These are phyloP conservation scores for Bombus confusus DNA, from an alignment of 1,140 invertebrate species.

Conservation along the genomic window DNA sequence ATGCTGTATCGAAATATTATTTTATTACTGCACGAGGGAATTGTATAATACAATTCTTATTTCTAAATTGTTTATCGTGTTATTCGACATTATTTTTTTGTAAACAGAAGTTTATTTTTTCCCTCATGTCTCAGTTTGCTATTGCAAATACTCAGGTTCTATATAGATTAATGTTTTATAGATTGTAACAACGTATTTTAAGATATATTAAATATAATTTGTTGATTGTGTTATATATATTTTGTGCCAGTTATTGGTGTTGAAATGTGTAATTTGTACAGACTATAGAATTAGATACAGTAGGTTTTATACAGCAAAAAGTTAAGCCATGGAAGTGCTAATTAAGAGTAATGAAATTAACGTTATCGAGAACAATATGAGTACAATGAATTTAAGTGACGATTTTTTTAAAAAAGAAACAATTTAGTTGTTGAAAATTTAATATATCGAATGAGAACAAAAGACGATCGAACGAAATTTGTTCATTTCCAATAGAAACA, in stretches of 20 bases:
- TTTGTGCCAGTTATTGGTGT: constrained; percentile 30
- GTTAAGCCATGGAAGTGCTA: constrained; percentile 43
- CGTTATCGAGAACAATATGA: constrained; percentile 55
- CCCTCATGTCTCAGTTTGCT: constrained; percentile 6
- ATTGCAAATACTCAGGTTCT: constrained; percentile 43
- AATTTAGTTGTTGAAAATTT: constrained; percentile 36
- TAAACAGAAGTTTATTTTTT: not conserved
- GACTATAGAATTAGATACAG: constrained; percentile 18
- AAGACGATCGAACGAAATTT: constrained; percentile 12
- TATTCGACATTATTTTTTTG: not conserved
- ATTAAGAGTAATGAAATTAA: constrained; percentile 34
- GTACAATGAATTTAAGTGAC: constrained; percentile 69
- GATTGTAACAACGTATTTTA: constrained; percentile 26
- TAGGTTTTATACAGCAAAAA: constrained; percentile 57
- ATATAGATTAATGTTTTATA: constrained; percentile 37
- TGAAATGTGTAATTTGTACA: constrained; percentile 48
- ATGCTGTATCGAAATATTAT: not conserved
- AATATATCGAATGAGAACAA: constrained; percentile 24
- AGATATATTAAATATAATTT: constrained; percentile 25
- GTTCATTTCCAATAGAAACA: constrained; percentile 55
- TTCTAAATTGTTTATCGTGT: not conserved
- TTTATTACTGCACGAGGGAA: constrained; percentile 18
- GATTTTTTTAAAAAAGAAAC: constrained; percentile 47
- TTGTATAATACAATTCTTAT: not conserved
- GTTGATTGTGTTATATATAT: constrained; percentile 46